Conservation (phyloP, 1,140 invertebrate species). For the Ooceraea biroi region DNA sequence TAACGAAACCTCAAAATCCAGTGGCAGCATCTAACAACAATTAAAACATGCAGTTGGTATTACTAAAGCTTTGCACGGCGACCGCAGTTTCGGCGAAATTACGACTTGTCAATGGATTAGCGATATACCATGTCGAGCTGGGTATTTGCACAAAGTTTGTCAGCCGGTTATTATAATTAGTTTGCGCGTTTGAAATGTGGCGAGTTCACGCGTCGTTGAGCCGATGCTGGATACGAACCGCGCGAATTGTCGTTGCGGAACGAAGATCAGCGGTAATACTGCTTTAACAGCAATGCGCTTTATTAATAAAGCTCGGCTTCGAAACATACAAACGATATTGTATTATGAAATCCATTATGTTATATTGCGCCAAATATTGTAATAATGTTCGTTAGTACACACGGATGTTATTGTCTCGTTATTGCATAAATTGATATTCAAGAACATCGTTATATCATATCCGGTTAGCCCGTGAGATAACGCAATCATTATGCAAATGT, state of each 20-base stretch:
- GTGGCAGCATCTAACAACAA: neutral
- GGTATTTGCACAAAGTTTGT: conserved; percentile 47
- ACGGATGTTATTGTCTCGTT: neutral
- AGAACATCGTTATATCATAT: neutral
- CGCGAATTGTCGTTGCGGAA: conserved; percentile 23
- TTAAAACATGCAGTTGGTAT: neutral
- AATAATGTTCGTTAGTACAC: conserved; percentile 1
- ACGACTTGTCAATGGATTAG: conserved; percentile 45
- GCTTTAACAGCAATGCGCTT: conserved; percentile 25
- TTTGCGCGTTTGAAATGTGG: conserved; percentile 53
- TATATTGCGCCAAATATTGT: neutral
- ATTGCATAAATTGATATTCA: conserved; percentile 1
- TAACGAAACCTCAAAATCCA: conserved; percentile 11
- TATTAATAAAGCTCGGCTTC: conserved; percentile 24
- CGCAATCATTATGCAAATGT: neutral
- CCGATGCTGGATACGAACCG: conserved; percentile 25
- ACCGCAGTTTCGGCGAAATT: conserved; percentile 27
- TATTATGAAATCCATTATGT: neutral
- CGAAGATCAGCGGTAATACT: conserved; percentile 46
- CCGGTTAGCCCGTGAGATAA: neutral
- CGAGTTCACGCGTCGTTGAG: conserved; percentile 34
- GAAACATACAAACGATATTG: conserved; percentile 36
- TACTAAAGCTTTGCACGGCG: conserved; percentile 17
- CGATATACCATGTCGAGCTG: conserved; percentile 19
- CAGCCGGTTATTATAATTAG: conserved; percentile 47